phyloP scores from a whole-genome alignment of 2,888 invertebrate genomes.

The Antheraea yamamai region DNA sequence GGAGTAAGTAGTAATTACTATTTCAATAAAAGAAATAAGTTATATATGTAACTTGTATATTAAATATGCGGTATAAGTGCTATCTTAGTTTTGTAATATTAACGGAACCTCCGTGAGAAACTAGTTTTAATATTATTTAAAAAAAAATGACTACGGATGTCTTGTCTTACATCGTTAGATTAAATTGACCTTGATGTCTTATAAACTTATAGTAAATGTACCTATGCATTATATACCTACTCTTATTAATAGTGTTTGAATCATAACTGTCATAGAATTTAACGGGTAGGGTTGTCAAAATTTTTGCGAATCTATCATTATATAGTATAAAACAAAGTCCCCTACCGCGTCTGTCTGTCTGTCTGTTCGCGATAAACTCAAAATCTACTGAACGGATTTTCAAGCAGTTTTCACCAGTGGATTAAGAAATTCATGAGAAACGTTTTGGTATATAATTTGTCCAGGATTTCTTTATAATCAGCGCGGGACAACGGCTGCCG shows the following conservation, averaged over 20 bases:
- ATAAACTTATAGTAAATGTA: constrained; percentile 27
- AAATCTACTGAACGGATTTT: too few species aligned
- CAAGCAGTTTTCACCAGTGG: too few species aligned
- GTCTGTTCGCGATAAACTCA: too few species aligned
- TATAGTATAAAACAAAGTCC: too few species aligned
- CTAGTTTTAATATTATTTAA: not conserved
- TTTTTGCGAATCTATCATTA: not conserved
- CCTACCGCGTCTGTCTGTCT: too few species aligned
- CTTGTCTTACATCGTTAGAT: constrained; percentile 7
- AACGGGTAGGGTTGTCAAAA: not conserved
- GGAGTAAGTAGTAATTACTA: not conserved
- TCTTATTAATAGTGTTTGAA: not conserved
- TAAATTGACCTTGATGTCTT: constrained; percentile 24
- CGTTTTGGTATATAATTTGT: too few species aligned
- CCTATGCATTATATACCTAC: not conserved
- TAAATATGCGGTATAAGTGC: not conserved
- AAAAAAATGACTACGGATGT: constrained; percentile 4
- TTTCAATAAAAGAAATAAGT: not conserved
- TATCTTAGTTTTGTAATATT: not conserved
- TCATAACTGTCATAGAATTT: not conserved
- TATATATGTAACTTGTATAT: not conserved
- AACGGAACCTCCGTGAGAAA: not conserved
- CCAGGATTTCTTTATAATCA: too few species aligned
- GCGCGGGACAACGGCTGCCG: too few species aligned
- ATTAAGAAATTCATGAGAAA: too few species aligned